Evolutionary conservation across 2,888 invertebrate species (phyloP), one percentile per base, ranked within the genome.

Genomic region (Sialis fuliginosa): DNA sequence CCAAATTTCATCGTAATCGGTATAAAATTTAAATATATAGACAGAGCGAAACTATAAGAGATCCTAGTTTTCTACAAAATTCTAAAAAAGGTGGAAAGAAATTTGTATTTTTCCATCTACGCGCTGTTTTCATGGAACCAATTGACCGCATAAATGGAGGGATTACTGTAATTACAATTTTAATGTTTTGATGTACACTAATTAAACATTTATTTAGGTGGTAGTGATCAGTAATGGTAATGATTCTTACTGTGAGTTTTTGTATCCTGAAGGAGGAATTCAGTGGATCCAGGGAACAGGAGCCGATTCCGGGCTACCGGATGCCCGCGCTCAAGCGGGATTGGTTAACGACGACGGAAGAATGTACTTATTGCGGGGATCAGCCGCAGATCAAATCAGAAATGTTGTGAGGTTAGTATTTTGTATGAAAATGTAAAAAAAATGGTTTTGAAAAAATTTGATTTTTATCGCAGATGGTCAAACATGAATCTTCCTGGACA

Each of bases 271-370:
- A 54, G 74, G 80, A 49, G 89, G 89, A 1, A 79, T 98, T 46
- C 86, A 91, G 60, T 98, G 97, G 97, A 77, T 90, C 46, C 84
- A 87, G 61, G 84, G 83, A 44, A 80, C 82, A 49, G 71, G 76
- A 0, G 81, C 82, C 54, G 75, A 77, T n/a, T 71, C 76, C n/a
- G 80, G 79, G 31, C 61, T 86, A 42, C 85, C 87, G 0, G 93
- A 95, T 59, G 88, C 91, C 0, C 81, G 88, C 55, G 93, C 91
- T 1, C 96, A 97, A 66, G 91, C 85, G 45, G 96, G 95, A 3
- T 84, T 97, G 55, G 79, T 90, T 52, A 75, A 88, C 1, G 84
- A 84, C 51, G 88, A 90, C 60, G 87, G 87, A 39, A 74, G 82
- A 48, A 68, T 78, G 47, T 79, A 77, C 57, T 74, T 76, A 3